Conservation (phyloP, 1,140 invertebrate genomes). For the Cherax quadricarinatus region DNA sequence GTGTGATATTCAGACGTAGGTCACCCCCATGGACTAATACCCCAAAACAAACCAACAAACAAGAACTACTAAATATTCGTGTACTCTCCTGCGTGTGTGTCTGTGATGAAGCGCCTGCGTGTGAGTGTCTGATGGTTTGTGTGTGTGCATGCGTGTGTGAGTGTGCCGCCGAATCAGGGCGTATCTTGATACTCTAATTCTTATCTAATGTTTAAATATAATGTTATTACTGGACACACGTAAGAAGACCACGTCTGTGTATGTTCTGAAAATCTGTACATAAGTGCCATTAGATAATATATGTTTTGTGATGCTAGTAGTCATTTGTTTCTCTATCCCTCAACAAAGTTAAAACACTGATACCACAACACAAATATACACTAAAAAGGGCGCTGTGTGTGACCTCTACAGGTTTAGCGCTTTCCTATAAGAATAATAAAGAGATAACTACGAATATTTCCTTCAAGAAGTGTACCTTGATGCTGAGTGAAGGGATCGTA, state of each 20-base stretch:
- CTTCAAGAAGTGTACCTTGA: too few species aligned
- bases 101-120: too few species aligned
- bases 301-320: conserved; percentile 59
- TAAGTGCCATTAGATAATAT: conserved; percentile 68
- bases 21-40: conserved; percentile 12
- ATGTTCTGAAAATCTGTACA: conserved; percentile 64
- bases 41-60: neutral
- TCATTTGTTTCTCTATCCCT: neutral
- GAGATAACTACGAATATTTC: too few species aligned
- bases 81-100: neutral
- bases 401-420: too few species aligned
- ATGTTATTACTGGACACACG: conserved; percentile 62
- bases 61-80: neutral
- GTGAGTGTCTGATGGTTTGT: too few species aligned
- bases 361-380: too few species aligned
- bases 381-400: too few species aligned
- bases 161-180: too few species aligned
- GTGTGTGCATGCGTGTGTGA: neutral
- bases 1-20: conserved; percentile 58
- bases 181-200: conserved; percentile 11
- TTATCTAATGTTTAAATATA: conserved; percentile 43
- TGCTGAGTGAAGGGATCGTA: too few species aligned
- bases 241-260: conserved; percentile 55
- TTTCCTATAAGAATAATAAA: too few species aligned
- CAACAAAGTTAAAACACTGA: too few species aligned